Evolutionary conservation across 1,140 invertebrate genomes (phyloP), one percentile per base, ranked within the genome.

Genomic region (Papilio xuthus): DNA sequence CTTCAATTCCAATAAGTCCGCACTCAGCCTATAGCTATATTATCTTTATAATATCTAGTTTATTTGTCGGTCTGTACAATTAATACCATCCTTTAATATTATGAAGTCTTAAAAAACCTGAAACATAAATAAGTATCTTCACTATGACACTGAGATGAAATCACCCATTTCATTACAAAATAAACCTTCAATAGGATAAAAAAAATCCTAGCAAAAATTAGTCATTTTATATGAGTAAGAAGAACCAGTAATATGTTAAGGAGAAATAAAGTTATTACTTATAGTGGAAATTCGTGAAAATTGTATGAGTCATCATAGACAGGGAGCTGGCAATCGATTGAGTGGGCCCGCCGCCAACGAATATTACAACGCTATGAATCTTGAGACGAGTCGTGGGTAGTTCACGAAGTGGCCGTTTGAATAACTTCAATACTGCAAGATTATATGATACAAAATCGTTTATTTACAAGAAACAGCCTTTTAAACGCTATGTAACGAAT

Each of bases 301-400:
- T 78, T 71, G 56, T 44, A 81, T 81, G 80, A 81, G 32, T 81
- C 80, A 81, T 70, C 72, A 53, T 70, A 23, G 20, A 32, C 63
- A 28, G 41, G 77, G 77, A 74, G 70, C 72, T 20, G 63, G 42
- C 77, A 78, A 78, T 81, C 47, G 63, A 71, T 78, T 42, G 18
- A 78, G 71, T 78, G 73, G 77, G 80, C 70, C 50, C 50, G 70
- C 41, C 47, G 69, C 74, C 56, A 77, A 70, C 77, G 78, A 71
- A 47, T 72, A 47, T 82, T 73, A 78, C 80, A 72, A 56, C 74
- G 70, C 72, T 77, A 81, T 69, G 67, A 77, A 82, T 72, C 79
- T 42, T 23, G n/a, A 76, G 32, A 76, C 42, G 41, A 60, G 3
- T 67, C 44, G 23, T 13, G 13, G 23, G 26, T 73, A 28, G 60